A percentile compares a stretch with the other conserved stretches of the same genome.
phyloP scores from a whole-genome alignment of 2,797 vertebrate species.

The Rhinophrynus dorsalis region DNA sequence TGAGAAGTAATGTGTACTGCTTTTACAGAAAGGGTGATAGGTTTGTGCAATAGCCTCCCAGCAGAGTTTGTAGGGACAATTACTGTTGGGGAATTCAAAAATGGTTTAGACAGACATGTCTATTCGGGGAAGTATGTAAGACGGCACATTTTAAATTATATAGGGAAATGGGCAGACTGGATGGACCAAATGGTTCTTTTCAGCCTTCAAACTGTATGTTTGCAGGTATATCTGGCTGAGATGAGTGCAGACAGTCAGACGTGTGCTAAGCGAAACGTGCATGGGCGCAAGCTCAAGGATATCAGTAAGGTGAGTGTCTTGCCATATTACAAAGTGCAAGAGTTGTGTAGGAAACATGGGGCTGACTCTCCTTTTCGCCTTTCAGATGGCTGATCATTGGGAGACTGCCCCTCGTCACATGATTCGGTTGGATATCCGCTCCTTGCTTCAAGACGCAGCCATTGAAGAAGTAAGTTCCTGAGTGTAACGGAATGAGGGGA shows the following conservation, averaged over 20 bases:
- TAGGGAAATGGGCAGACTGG: no score
- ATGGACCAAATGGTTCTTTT: no score
- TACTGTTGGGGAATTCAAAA: no score
- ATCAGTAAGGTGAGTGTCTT: slow-evolving; percentile 83
- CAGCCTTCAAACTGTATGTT: no score
- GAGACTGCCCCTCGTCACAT: slow-evolving; percentile 93
- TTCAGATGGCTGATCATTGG: slow-evolving; percentile 91
- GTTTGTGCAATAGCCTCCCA: no score
- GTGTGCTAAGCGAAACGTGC: slow-evolving; percentile 93
- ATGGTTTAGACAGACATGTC: no score
- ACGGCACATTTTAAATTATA: no score
- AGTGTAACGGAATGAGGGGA: no score
- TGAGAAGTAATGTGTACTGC: no score
- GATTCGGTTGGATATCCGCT: slow-evolving; percentile 94
- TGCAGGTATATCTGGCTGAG: slow-evolving; percentile 95
- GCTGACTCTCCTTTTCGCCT: neutral
- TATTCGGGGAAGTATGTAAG: no score
- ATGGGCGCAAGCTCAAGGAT: slow-evolving; percentile 89
- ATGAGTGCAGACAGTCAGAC: slow-evolving; percentile 92
- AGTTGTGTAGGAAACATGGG: neutral
- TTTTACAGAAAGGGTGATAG: no score
- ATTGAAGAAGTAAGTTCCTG: slow-evolving; percentile 86
- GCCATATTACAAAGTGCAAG: neutral
- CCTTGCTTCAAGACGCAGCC: slow-evolving; percentile 93
- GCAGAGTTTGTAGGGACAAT: no score